Base-by-base conservation (phyloP, 2,888 invertebrate genomes). In the Zygaena filipendulae region DNA sequence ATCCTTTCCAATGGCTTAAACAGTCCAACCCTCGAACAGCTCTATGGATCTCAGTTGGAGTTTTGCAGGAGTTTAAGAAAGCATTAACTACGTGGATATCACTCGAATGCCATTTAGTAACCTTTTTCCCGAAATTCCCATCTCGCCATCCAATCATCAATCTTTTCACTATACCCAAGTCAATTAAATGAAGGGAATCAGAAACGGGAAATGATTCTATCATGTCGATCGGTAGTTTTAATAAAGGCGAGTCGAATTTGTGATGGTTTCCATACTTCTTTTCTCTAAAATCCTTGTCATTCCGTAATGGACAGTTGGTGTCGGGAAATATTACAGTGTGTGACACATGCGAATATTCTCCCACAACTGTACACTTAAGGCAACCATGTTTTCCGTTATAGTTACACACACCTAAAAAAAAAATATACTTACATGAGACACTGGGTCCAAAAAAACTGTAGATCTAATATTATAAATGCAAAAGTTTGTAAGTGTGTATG, bases 151-250 rank as follows among this genome's bases (percentile, higher is more conserved):
- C 43, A 5, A 35, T 14, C 2, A 43, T 24, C 11, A 41, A 27
- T 13, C 41, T 28, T 23, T 44, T 44, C 40, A 42, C 38, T 5
- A 44, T 19, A 2, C 42, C 44, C 9, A 44, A 24, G 24, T 42
- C 36, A 16, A 42, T 34, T 1, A 42, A 13, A 13, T 44, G 44
- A 3, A 42, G 23, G 1, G 39, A 44, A 30, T 44, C 43, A 3
- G 13, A 9, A 5, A 43, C 38, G 1, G 40, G 40, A 22, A 43
- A 30, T 21, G 39, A 28, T 31, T 46, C 25, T 1, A 46, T 26
- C 40, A 46, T 43, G 23, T 43, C 42, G 10, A 46, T 39, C 3
- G 29, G 32, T 11, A 33, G 23, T 27, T 25, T 5, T 3, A 38
- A 14, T 7, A 38, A 23, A 8, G 34, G 32, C 5, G 38, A 30